Evolutionary conservation across 2,113 vertebrate genomes (phyloP).

Genomic region (Plestiodon gilberti): DNA sequence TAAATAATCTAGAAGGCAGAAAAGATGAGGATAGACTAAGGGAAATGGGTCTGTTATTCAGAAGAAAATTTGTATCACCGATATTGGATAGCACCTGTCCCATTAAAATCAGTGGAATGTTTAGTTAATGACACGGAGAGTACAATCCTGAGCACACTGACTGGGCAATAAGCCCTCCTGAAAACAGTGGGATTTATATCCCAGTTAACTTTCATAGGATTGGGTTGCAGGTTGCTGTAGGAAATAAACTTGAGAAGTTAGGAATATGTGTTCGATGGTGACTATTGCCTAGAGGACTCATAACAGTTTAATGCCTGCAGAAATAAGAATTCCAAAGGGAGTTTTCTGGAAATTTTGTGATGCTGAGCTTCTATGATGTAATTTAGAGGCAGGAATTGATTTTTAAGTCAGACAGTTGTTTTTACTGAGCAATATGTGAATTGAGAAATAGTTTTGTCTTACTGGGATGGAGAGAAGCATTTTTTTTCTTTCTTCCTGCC

Average conservation of each 20-base stretch:
- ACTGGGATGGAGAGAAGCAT: background rate
- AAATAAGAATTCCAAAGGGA: background rate
- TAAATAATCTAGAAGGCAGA: background rate
- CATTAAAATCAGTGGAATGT: background rate
- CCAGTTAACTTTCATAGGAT: background rate
- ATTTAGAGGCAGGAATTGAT: background rate
- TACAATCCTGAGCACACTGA: background rate
- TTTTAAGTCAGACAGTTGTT: background rate
- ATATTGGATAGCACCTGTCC: no score
- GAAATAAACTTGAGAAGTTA: no score
- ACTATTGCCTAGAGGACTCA: no score
- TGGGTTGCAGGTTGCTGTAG: background rate
- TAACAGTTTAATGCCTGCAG: background rate
- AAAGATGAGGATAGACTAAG: background rate
- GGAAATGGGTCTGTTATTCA: background rate
- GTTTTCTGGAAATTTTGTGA: slow-evolving; percentile 18
- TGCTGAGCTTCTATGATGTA: slow-evolving; percentile 2
- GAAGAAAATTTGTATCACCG: background rate
- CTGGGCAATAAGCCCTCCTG: background rate
- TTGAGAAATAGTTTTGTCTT: background rate
- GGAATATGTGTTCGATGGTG: background rate
- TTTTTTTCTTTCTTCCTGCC: background rate
- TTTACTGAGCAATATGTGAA: background rate
- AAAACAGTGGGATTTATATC: background rate
- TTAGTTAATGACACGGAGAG: background rate